phyloP scores from a whole-genome alignment of 2,113 vertebrate species.

The Sinocyclocheilus rhinocerous region DNA sequence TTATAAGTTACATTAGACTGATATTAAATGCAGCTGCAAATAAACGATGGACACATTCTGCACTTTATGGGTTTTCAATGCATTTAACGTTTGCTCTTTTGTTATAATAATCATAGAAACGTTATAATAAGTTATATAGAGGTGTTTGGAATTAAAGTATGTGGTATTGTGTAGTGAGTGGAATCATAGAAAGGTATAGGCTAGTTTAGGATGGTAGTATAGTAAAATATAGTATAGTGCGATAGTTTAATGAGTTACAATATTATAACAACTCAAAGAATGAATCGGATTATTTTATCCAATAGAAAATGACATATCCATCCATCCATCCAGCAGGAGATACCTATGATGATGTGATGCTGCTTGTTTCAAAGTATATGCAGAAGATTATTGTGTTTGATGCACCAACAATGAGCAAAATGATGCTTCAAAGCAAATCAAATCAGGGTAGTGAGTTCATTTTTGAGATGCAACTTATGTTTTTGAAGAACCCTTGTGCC shows the following conservation, averaged over 20 bases:
- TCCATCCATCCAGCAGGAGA: background rate
- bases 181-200: background rate
- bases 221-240: background rate
- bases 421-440: too few relatives aligned
- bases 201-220: background rate
- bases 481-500: background rate
- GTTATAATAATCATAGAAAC: background rate
- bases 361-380: background rate
- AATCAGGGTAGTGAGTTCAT: too few relatives aligned
- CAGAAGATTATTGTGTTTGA: background rate
- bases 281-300: too few relatives aligned
- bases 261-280: background rate
- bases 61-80: background rate
- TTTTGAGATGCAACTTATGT: background rate
- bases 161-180: background rate
- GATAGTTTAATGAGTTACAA: background rate
- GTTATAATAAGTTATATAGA: background rate
- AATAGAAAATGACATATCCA: background rate
- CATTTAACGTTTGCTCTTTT: background rate
- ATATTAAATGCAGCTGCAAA: background rate
- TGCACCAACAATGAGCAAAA: background rate
- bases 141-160: background rate
- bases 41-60: background rate
- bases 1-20: background rate
- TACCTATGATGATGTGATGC: background rate